Percentiles rank a stretch among this genome's conserved stretches.
Conservation (phyloP, 2,888 invertebrate species). For the Caenorhabditis doughertyi region DNA sequence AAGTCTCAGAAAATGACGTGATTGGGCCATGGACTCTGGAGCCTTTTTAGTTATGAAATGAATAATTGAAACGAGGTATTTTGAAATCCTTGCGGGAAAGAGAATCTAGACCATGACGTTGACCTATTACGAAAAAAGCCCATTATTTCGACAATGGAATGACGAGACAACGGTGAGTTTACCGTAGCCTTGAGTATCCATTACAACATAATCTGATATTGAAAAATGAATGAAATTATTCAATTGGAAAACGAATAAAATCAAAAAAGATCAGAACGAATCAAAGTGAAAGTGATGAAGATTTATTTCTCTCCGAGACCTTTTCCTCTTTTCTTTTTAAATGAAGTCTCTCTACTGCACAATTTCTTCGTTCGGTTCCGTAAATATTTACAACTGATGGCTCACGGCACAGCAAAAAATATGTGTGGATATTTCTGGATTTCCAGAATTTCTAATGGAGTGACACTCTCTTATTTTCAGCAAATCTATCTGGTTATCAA, state of each 20-base stretch:
- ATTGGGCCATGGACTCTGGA: neutral
- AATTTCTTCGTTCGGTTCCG: conserved; percentile 8
- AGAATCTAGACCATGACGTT: conserved; percentile 24
- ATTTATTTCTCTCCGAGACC: conserved; percentile 21
- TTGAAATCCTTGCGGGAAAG: conserved; percentile 2
- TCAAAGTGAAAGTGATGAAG: conserved; percentile 28
- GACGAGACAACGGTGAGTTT: neutral
- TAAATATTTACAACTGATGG: conserved; percentile 26
- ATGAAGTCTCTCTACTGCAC: conserved; percentile 5
- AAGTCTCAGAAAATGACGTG: conserved; percentile 35
- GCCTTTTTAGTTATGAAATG: conserved; percentile 30
- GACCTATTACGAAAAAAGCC: conserved; percentile 9
- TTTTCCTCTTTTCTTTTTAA: neutral
- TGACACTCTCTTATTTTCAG: neutral
- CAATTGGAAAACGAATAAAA: neutral
- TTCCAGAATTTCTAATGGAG: neutral
- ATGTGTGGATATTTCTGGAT: conserved; percentile 21
- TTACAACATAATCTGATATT: conserved; percentile 2
- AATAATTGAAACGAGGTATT: conserved; percentile 25
- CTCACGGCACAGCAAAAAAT: neutral
- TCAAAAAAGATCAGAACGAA: conserved; percentile 24
- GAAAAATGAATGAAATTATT: neutral
- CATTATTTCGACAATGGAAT: neutral
- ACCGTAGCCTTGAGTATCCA: conserved; percentile 10
- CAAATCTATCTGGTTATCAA: neutral